Evolutionary conservation across 1,140 invertebrate species (phyloP), one percentile per base, ranked within the genome.

Genomic region (Apis dorsata): DNA sequence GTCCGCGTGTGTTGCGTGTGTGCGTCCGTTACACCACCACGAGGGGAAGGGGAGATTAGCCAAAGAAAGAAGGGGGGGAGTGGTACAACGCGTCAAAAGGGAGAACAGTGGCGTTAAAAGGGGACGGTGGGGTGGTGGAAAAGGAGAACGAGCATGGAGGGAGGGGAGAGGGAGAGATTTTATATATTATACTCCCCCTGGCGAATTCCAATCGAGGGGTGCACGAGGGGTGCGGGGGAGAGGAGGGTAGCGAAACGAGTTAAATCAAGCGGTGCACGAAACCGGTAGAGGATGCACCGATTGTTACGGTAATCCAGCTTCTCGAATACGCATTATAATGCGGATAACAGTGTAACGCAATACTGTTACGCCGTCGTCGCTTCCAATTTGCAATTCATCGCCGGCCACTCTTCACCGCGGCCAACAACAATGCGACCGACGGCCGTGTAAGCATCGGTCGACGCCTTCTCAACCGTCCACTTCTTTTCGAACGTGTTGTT

Each of bases 251-350:
- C 34, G 34, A 75, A 83, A 83, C 75, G 57, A 74, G 81, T 70
- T 73, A 83, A 85, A 83, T 83, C 34, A 83, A 79, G 60, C 73
- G 69, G 59, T 74, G 63, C 51, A 49, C 81, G 70, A 70, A 51
- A 34, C 82, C 53, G 81, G 44, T 24, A 77, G 82, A 86, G 81
- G 73, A 85, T 70, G 76, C 82, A 34, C 62, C 82, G 85, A 86
- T 86, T 86, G 82, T 86, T 86, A 86, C 85, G 85, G 72, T 84
- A 86, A 86, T 86, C 82, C 82, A 70, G 81, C 85, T 80, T 86
- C 85, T 84, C 73, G 77, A 44, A 76, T 84, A 86, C 71, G 77
- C 76, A 86, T 84, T 86, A 86, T 76, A 53, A 86, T 76, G 24
- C 66, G 59, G 70, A 34, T 65, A 79, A 74, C 75, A 85, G 69